phyloP scores from a whole-genome alignment of 2,888 invertebrate genomes.

The Papilio demoleus region DNA sequence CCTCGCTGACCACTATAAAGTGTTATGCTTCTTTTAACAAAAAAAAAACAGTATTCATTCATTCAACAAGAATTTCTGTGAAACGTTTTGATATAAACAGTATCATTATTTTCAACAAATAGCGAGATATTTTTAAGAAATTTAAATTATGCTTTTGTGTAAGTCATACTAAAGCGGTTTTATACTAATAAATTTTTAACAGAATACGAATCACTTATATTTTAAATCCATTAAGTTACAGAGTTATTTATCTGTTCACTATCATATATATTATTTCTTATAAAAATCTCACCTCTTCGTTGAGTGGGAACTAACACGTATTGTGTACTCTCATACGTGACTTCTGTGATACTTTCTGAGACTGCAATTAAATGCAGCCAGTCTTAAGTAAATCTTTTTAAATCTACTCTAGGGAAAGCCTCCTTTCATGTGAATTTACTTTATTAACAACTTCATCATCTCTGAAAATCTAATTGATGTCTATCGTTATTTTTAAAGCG shows the following conservation, averaged over 20 bases:
- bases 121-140: not conserved
- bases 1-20: slow-evolving; percentile 51
- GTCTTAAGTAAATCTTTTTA: slow-evolving; percentile 2
- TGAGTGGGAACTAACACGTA: not conserved
- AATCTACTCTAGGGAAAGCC: not conserved
- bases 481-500: not conserved
- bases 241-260: not conserved
- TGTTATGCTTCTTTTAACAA: slow-evolving; percentile 37
- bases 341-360: slow-evolving; percentile 13
- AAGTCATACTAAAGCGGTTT: too few species aligned
- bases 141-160: not conserved
- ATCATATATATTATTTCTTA: slow-evolving; percentile 2
- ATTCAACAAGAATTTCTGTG: not conserved
- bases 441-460: not conserved
- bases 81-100: not conserved
- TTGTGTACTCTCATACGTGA: slow-evolving; percentile 10
- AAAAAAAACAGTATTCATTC: slow-evolving; percentile 1
- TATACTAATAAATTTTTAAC: too few species aligned
- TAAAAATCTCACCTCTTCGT: slow-evolving; percentile 4
- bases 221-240: too few species aligned
- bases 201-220: too few species aligned
- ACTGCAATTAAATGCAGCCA: slow-evolving; percentile 5
- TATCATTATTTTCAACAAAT: not conserved
- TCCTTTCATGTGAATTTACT: not conserved
- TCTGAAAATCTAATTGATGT: not conserved